phyloP scores from a whole-genome alignment of 35 echinoderm and acorn worm genomes.

The Heliocidaris erythrogramma region DNA sequence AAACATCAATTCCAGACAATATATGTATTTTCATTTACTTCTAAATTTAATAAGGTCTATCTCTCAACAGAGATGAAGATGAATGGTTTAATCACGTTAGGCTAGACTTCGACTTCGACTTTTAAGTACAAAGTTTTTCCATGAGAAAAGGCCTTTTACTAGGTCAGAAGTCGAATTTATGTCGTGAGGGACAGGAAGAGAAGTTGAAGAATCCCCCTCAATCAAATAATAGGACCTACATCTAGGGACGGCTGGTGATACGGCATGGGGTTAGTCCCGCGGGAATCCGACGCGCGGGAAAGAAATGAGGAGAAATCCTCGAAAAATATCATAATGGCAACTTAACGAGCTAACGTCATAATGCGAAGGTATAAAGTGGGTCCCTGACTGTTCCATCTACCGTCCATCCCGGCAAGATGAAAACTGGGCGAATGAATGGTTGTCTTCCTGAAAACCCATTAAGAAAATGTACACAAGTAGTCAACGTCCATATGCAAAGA shows the following conservation, averaged over 20 bases:
- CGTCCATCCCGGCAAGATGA: neutral
- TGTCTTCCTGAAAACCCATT: conserved; percentile 41
- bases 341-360: conserved; percentile 39
- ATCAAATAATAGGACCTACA: neutral
- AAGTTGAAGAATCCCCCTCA: neutral
- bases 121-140: neutral
- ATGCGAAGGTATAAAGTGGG: conserved; percentile 6
- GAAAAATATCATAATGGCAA: conserved; percentile 32
- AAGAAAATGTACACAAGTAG: conserved; percentile 53
- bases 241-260: conserved; percentile 14
- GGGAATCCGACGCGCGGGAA: neutral
- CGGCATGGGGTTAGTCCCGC: neutral
- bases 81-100: neutral
- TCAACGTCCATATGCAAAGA: conserved; percentile 47
- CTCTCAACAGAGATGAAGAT: neutral
- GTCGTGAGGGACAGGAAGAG: neutral
- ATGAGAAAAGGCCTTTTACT: neutral
- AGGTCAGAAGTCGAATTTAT: neutral
- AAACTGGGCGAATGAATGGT: conserved; percentile 47
- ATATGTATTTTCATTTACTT: neutral
- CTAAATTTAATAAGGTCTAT: neutral
- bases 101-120: neutral
- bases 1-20: neutral
- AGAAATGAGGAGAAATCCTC: conserved; percentile 1
- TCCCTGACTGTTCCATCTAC: neutral